Conservation (phyloP, 2,888 invertebrate genomes). For the Hemaris fuciformis region DNA sequence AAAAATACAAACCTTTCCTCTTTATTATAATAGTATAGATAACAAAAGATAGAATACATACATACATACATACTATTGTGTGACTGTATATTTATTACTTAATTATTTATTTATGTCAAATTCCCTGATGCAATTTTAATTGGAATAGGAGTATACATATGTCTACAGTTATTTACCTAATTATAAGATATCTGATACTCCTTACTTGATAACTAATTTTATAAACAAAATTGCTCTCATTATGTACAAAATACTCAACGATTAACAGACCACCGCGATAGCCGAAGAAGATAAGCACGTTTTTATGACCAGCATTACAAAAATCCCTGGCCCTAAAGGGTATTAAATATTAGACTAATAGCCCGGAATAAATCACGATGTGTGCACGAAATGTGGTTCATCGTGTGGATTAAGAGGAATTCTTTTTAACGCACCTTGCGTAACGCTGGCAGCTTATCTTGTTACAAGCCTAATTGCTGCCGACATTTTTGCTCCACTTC, state of each 20-base stretch:
- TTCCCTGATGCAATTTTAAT: too few species aligned
- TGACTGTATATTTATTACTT: too few species aligned
- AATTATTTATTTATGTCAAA: too few species aligned
- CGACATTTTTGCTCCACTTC: slow-evolving; percentile 12
- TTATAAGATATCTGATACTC: too few species aligned
- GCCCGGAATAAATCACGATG: neutral
- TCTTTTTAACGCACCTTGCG: slow-evolving; percentile 10
- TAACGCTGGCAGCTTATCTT: slow-evolving; percentile 16
- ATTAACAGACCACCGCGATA: neutral
- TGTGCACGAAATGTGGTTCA: neutral
- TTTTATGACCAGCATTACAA: slow-evolving; percentile 14
- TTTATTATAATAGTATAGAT: too few species aligned
- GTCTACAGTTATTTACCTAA: too few species aligned
- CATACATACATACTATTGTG: too few species aligned
- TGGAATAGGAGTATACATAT: too few species aligned
- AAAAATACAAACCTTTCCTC: too few species aligned
- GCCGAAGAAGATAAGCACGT: neutral
- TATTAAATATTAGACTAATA: neutral
- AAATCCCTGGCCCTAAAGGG: slow-evolving; percentile 8
- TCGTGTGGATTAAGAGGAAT: neutral
- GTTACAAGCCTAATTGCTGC: slow-evolving; percentile 9
- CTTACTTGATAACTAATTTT: neutral
- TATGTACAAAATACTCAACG: neutral
- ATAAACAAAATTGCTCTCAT: neutral
- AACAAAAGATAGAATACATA: too few species aligned